These are phyloP conservation scores for Amphilophus citrinellus DNA, from an alignment of 2,113 vertebrate genomes.

Conservation along the genomic window DNA sequence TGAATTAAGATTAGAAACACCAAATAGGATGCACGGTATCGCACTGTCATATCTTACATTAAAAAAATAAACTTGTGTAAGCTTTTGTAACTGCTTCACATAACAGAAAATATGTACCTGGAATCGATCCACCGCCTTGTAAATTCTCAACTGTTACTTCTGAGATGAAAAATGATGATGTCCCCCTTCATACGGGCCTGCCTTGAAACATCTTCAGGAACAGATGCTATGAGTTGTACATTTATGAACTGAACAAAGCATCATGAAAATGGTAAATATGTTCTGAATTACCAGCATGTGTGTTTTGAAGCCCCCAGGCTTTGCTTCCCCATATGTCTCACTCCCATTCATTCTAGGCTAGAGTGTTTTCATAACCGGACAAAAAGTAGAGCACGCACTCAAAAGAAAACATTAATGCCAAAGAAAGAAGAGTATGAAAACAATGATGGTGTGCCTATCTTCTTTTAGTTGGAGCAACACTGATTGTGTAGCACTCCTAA, in stretches of 20 bases:
- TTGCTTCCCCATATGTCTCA: conserved; percentile 76
- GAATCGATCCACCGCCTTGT: conserved; percentile 18
- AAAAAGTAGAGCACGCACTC: conserved; percentile 23
- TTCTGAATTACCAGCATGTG: conserved; percentile 79
- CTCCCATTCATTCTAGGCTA: conserved; percentile 67
- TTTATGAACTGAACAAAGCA: conserved; percentile 71
- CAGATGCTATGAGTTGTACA: conserved; percentile 64
- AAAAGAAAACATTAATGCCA: conserved; percentile 12
- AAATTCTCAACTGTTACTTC: conserved; percentile 36
- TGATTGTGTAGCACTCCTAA: conserved; percentile 18
- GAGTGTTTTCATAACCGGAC: conserved; percentile 73
- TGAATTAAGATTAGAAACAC: not conserved
- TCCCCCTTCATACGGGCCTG: conserved; percentile 34
- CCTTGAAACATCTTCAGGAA: conserved; percentile 56
- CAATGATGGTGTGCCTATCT: conserved; percentile 3
- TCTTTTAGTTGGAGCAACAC: not conserved
- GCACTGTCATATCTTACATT: not conserved
- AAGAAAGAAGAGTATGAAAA: not conserved
- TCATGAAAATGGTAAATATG: conserved; percentile 78
- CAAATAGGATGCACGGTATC: not conserved
- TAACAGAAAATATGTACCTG: not conserved
- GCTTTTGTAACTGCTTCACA: not conserved
- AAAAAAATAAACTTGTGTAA: not conserved
- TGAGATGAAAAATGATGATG: conserved; percentile 43
- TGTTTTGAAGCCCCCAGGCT: conserved; percentile 72